Base-by-base conservation (phyloP, 2,888 invertebrate species). In the Leptinotarsa rubiginosa region DNA sequence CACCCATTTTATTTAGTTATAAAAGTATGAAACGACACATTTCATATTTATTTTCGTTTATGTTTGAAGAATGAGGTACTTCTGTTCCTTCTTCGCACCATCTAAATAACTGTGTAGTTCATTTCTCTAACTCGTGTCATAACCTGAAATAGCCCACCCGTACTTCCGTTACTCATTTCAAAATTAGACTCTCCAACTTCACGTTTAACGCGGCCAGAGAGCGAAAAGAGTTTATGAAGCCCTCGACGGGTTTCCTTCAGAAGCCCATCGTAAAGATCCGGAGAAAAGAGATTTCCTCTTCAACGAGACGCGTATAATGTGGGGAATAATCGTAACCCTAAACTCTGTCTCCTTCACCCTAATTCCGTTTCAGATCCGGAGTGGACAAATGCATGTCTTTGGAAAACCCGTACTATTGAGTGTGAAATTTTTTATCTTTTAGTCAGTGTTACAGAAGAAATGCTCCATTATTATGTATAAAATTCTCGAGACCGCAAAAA, bases 251-350 rank as follows among this genome's bases (percentile, higher is more conserved):
- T 50, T 66, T 73, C 73, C 70, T 73, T 73, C 54, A 41, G 69
- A 68, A 66, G 56, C 72, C 73, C 70, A 73, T 74, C 76, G 67
- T 74, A 73, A 72, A 75, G 69, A 64, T 68, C 65, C 65, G 70
- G 47, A 18, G 65, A n/a, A 54, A 72, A 65, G 66, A 66, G 49
- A 70, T 75, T 70, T 74, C 72, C 65, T 75, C 25, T 49, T 54
- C 67, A 65, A 72, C 62, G 50, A 69, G 69, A 67, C 65, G 74
- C 72, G 69, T 70, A 80, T 77, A 77, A 78, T 75, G 79, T 75
- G 75, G 75, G 75, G 75, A 78, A 79, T 79, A 79, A 81, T 77
- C 78, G 79, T 78, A 80, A 82, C 80, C 82, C 76, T 79, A 79
- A 41, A 80, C 75, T 78, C 78, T 77, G 69, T 74, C 74, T 74